Conservation (phyloP, 2,113 vertebrate species). For the Vombatus ursinus region DNA sequence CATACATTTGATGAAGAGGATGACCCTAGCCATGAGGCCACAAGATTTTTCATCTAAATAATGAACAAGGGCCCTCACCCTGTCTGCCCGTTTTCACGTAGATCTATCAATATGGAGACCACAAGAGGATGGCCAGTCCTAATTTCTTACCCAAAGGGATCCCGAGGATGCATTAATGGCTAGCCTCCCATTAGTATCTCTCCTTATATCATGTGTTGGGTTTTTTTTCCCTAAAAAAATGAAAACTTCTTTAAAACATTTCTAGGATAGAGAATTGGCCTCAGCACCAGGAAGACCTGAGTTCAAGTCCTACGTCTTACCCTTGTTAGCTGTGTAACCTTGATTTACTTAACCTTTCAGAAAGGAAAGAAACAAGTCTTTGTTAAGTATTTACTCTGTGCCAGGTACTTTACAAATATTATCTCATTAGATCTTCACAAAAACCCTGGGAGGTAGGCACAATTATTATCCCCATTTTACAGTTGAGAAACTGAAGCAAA, state of each 20-base stretch:
- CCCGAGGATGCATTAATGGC: not conserved
- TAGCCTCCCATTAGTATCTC: not conserved
- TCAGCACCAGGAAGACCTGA: too few species aligned
- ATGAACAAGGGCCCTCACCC: not conserved
- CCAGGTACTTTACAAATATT: not conserved
- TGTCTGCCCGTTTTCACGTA: not conserved
- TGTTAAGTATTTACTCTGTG: not conserved
- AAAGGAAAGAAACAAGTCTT: not conserved
- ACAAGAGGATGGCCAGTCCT: not conserved
- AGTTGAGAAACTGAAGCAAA: not conserved
- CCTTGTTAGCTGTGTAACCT: not conserved
- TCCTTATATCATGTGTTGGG: not conserved
- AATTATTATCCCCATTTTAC: not conserved
- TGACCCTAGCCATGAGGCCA: not conserved
- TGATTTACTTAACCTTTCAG: not conserved
- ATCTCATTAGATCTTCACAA: not conserved
- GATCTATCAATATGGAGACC: not conserved
- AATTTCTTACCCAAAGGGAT: not conserved
- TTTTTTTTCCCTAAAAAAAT: not conserved
- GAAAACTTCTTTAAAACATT: not conserved
- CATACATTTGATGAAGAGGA: not conserved
- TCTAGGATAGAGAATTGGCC: too few species aligned
- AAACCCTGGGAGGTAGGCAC: not conserved
- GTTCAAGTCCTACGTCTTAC: too few species aligned
- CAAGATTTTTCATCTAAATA: not conserved